Conservation (phyloP, 2,888 invertebrate species). For the Ophion obscuratus region DNA sequence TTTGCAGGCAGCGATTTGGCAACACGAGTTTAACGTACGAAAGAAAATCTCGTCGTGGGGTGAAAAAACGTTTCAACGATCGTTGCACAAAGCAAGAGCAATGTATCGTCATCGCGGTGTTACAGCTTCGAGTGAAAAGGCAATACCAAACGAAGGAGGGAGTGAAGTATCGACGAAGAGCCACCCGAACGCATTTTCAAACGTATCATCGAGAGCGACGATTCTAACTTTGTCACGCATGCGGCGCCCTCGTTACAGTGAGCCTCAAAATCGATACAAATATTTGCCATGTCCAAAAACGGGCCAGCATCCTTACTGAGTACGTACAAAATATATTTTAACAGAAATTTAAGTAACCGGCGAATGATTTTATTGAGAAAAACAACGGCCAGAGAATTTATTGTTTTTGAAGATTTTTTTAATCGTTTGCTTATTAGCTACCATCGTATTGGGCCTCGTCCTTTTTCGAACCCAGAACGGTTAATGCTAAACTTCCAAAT, state of each 20-base stretch:
- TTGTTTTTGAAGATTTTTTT: no score
- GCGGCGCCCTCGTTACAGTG: constrained; percentile 56
- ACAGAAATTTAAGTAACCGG: no score
- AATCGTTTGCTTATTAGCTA: no score
- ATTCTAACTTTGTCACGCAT: constrained; percentile 33
- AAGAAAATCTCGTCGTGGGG: constrained; percentile 70
- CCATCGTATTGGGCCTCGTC: no score
- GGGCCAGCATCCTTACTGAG: constrained; percentile 74
- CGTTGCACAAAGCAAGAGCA: constrained; percentile 48
- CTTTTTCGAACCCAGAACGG: no score
- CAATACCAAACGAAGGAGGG: constrained; percentile 43
- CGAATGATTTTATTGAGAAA: no score
- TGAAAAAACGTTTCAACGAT: constrained; percentile 71
- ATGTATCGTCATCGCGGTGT: constrained; percentile 53
- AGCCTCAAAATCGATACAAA: constrained; percentile 72
- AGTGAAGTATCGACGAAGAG: constrained; percentile 23
- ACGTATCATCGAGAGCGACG: constrained; percentile 43
- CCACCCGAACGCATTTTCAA: constrained; percentile 41
- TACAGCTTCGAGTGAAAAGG: constrained; percentile 54
- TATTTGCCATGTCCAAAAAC: constrained; percentile 77
- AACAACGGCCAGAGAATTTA: no score
- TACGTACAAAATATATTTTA: constrained; percentile 56
- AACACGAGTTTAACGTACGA: constrained; percentile 73
- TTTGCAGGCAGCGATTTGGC: constrained; percentile 71
- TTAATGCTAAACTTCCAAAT: no score